Conservation (phyloP, 2,113 vertebrate genomes). For the Rousettus leschenaultii region DNA sequence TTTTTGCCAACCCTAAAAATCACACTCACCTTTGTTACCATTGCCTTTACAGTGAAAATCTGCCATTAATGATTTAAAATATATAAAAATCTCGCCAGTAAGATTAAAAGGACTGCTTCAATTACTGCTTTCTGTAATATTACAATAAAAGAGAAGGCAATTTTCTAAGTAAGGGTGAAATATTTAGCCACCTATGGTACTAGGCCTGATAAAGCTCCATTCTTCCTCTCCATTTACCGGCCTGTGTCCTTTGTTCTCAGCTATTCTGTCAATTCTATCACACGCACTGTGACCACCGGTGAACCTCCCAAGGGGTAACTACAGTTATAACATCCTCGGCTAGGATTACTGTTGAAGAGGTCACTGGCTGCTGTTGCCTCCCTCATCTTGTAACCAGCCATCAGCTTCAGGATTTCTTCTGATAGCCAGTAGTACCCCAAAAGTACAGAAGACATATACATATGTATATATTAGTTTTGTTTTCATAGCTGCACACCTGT, state of each 20-base stretch:
- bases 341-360: not conserved
- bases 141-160: not conserved
- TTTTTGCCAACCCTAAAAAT: slow-evolving; percentile 37
- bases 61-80: not conserved
- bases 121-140: not conserved
- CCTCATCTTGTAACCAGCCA: not conserved
- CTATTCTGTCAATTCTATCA: not conserved
- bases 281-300: no score
- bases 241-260: not conserved
- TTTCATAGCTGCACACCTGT: not conserved
- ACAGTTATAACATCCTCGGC: not conserved
- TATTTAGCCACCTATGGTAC: rapidly evolving
- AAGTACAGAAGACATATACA: not conserved
- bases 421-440: not conserved
- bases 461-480: not conserved
- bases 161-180: not conserved
- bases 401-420: not conserved
- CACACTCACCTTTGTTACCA: not conserved
- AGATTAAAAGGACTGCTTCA: not conserved
- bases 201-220: not conserved
- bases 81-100: not conserved
- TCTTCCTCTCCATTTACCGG: not conserved
- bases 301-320: not conserved
- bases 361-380: not conserved
- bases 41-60: not conserved